Evolutionary conservation across 2,113 vertebrate genomes (phyloP).

Genomic region (Gymnocephalus cernua): DNA sequence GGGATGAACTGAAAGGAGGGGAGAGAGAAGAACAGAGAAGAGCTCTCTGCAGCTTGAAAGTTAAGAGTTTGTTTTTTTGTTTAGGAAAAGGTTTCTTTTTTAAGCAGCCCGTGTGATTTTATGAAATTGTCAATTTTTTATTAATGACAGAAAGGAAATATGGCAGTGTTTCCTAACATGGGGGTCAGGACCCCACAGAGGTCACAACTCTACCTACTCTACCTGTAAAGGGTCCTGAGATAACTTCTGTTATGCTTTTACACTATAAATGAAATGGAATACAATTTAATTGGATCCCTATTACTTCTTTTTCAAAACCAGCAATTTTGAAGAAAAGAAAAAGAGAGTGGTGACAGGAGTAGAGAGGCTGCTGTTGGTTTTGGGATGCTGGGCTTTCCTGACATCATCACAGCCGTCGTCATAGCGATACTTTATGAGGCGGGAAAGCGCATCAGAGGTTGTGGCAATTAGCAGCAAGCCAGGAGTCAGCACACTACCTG

Average conservation of each 20-base stretch:
- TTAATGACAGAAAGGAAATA: not conserved
- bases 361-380: constrained; percentile 41
- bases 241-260: no score
- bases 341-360: not conserved
- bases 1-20: not conserved
- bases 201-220: not conserved
- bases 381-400: constrained; percentile 59
- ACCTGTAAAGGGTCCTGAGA: no score
- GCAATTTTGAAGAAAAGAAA: not conserved
- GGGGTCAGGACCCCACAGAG: not conserved
- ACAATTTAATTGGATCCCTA: no score
- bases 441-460: constrained; percentile 69
- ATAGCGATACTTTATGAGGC: constrained; percentile 77
- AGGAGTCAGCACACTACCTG: constrained; percentile 39
- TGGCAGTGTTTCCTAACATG: not conserved
- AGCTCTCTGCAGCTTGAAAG: constrained; percentile 25
- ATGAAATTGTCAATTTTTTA: not conserved
- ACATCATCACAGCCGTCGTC: constrained; percentile 66
- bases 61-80: not conserved
- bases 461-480: constrained; percentile 57
- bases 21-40: constrained; percentile 5
- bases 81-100: constrained; percentile 3
- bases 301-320: not conserved
- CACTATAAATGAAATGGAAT: no score
- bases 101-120: not conserved